A percentile compares a stretch with the other conserved stretches of the same genome.
Evolutionary conservation across 2,888 invertebrate species (phyloP).

Genomic region (Pollenia amentaria): DNA sequence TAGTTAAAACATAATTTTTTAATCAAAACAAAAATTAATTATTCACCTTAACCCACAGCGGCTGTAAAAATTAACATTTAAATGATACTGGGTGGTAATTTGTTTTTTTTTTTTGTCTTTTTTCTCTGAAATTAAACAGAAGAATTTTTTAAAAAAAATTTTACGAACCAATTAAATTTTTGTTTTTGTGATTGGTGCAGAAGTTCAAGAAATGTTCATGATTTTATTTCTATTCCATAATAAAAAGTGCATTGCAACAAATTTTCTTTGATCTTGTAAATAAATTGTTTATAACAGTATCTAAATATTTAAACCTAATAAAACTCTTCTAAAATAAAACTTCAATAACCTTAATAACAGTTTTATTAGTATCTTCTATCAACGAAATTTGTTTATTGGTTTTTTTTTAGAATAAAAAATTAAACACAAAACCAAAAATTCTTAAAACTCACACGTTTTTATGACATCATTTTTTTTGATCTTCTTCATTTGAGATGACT

Average conservation of each 20-base stretch:
- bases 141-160: not conserved
- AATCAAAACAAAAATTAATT: too few species aligned
- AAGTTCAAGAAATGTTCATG: not conserved
- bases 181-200: not conserved
- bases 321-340: not conserved
- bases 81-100: not conserved
- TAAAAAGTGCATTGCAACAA: not conserved
- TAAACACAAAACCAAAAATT: not conserved
- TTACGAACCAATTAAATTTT: not conserved
- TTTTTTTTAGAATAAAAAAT: not conserved
- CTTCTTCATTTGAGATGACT: slow-evolving; percentile 21
- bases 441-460: slow-evolving; percentile 15
- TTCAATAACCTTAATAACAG: not conserved
- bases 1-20: too few species aligned
- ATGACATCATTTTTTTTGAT: slow-evolving; percentile 23
- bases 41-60: too few species aligned
- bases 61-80: too few species aligned
- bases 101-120: not conserved
- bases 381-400: slow-evolving; percentile 12
- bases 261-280: slow-evolving; percentile 39
- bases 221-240: not conserved
- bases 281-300: slow-evolving; percentile 7
- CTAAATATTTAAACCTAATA: not conserved
- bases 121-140: not conserved
- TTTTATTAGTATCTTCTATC: slow-evolving; percentile 8